phyloP scores from a whole-genome alignment of 2,797 vertebrate genomes.

The Craterocephalus amniculus region DNA sequence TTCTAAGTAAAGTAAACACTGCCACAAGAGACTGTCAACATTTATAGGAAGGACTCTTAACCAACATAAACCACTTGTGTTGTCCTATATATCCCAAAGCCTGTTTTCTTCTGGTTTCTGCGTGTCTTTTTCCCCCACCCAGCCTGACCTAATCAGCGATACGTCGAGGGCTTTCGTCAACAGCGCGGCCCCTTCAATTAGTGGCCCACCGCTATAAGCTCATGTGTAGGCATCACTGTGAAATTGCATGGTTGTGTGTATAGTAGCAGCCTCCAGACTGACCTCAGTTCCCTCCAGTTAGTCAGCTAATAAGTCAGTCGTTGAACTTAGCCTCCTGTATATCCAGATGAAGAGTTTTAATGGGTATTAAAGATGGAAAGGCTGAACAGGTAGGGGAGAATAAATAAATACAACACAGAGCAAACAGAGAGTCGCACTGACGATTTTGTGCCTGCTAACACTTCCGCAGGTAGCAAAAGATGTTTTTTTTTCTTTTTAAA shows the following conservation, averaged over 20 bases:
- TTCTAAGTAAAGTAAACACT: slow-evolving; percentile 66
- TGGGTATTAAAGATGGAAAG: slow-evolving; percentile 68
- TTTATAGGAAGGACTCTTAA: slow-evolving; percentile 60
- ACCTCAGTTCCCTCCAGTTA: slow-evolving; percentile 56
- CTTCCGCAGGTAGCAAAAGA: slow-evolving; percentile 13
- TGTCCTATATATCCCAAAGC: slow-evolving; percentile 39
- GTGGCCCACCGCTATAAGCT: slow-evolving; percentile 66
- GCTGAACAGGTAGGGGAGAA: slow-evolving; percentile 55
- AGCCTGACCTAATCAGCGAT: slow-evolving; percentile 66
- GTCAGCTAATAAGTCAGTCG: slow-evolving; percentile 54
- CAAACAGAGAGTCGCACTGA: slow-evolving; percentile 12
- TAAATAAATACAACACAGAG: slow-evolving; percentile 34
- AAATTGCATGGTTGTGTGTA: slow-evolving; percentile 32
- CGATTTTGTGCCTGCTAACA: slow-evolving; percentile 26
- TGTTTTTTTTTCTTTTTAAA: slow-evolving; percentile 9
- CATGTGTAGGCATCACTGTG: slow-evolving; percentile 65
- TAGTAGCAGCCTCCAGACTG: slow-evolving; percentile 40
- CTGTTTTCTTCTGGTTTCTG: slow-evolving; percentile 22
- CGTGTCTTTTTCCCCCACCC: slow-evolving; percentile 34
- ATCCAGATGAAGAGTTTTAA: slow-evolving; percentile 71
- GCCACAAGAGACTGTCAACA: slow-evolving; percentile 64
- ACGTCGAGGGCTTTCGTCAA: slow-evolving; percentile 72
- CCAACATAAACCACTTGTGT: slow-evolving; percentile 54
- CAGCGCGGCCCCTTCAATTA: slow-evolving; percentile 71
- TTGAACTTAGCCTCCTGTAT: slow-evolving; percentile 62